Evolutionary conservation across 2,797 vertebrate species (phyloP).

Genomic region (Tragopan temminckii): DNA sequence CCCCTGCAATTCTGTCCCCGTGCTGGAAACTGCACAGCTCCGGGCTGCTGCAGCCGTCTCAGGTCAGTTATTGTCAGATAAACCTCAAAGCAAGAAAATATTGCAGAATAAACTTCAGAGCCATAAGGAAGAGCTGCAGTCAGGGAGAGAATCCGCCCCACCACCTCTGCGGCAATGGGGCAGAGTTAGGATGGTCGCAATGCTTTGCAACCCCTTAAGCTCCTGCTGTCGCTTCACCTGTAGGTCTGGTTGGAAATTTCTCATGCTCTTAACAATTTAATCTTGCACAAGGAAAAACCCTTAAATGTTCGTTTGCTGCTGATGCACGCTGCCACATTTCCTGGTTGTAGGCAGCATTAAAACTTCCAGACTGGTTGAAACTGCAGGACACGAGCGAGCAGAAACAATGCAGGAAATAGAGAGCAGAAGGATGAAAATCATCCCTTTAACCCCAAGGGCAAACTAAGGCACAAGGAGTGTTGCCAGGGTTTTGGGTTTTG

Average conservation of each 20-base stretch:
- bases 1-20: neutral
- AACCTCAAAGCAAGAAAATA: neutral
- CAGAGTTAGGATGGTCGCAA: neutral
- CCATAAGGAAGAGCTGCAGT: neutral
- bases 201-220: neutral
- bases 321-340: neutral
- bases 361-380: accelerated
- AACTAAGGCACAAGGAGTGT: neutral
- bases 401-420: neutral
- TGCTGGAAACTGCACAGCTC: neutral
- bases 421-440: neutral
- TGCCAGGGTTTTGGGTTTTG: too few species aligned
- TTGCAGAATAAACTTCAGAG: neutral
- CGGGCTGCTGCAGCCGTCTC: neutral
- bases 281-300: neutral
- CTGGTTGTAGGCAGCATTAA: neutral
- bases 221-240: neutral
- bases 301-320: neutral
- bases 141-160: accelerated
- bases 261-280: neutral
- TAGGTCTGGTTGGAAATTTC: neutral
- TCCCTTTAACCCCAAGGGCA: slow-evolving; percentile 31
- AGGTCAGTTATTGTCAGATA: neutral
- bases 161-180: neutral
- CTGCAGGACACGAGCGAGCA: neutral